Evolutionary conservation across 2,113 vertebrate genomes (phyloP), one percentile per base, ranked within the genome.

Genomic region (Tupaia tana): DNA sequence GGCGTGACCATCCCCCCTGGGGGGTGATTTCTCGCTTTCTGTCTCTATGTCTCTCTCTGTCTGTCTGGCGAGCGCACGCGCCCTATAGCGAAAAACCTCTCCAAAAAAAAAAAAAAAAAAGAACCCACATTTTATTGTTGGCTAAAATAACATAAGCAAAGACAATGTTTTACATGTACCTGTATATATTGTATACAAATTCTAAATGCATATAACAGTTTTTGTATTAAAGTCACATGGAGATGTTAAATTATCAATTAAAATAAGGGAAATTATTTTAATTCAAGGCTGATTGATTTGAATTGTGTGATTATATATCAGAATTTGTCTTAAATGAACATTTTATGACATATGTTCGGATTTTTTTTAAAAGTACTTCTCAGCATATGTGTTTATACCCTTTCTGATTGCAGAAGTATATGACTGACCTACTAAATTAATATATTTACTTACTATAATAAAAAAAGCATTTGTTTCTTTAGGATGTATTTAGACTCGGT

Each of bases 141-240:
- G 24, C 16, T 84, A 74, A 90, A 95, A 58, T 80, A 56, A 54
- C 29, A 25, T 54, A 90, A 95, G 52, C 71, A 94, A 91, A 97
- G 64, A 25, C 22, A 93, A 22, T 74, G 31, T 22, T 91, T 91
- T 93, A 43, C 14, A 61, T 67, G 27, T 10, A 87, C 34, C 59
- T 74, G 67, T 31, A 27, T 22, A 15, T 11, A 8, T 18, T 63
- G 54, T 93, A 13, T 69, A 74, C 12, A 7, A 54, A 79, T 74
- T 91, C 18, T 86, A 81, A 86, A 80, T 83, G 34, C n/a, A 75
- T 81, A 31, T 59, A 58, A 29, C 79, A 77, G 25, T 71, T 73
- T 90, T 93, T 94, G 81, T 86, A 24, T 77, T 82, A 58, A 81
- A 54, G 8, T 27, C 29, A 73, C 64, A 82, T n/a, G 69, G 52